phyloP scores from a whole-genome alignment of 2,888 invertebrate genomes.

The Acleris laterana region DNA sequence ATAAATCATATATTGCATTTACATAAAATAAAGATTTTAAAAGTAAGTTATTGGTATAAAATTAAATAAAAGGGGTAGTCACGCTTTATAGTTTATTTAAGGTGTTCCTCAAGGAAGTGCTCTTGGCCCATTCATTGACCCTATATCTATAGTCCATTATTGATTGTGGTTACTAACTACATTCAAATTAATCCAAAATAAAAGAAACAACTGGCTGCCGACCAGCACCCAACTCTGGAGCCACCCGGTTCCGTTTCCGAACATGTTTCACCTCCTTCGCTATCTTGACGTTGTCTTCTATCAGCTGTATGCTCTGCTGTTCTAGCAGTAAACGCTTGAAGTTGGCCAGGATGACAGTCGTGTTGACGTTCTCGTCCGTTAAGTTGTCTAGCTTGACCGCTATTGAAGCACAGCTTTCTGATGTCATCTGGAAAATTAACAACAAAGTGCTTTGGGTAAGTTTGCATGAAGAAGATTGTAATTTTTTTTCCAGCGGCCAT shows the following conservation, averaged over 20 bases:
- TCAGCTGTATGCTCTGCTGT: constrained; percentile 55
- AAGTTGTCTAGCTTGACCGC: constrained; percentile 65
- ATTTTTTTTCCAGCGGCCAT: too few relatives aligned
- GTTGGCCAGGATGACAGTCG: constrained; percentile 46
- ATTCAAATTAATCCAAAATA: constrained; percentile 41
- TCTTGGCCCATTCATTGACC: too few relatives aligned
- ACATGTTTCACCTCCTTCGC: constrained; percentile 47
- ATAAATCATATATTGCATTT: too few relatives aligned
- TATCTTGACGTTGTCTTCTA: constrained; percentile 51
- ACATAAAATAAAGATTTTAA: too few relatives aligned
- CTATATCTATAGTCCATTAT: too few relatives aligned
- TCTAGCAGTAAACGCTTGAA: constrained; percentile 59
- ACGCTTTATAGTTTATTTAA: too few relatives aligned
- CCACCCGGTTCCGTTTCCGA: constrained; percentile 51
- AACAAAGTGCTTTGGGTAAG: too few relatives aligned
- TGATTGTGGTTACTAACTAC: not conserved
- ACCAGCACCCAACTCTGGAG: constrained; percentile 53
- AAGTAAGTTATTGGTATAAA: too few relatives aligned
- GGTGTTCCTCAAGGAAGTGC: too few relatives aligned
- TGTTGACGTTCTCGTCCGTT: constrained; percentile 44
- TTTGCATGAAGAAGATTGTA: too few relatives aligned
- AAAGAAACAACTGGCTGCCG: constrained; percentile 60
- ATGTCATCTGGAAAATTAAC: constrained; percentile 54
- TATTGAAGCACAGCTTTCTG: constrained; percentile 63
- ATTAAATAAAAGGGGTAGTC: too few relatives aligned